Evolutionary conservation across 2,797 vertebrate species (phyloP), one percentile per base, ranked within the genome.

Genomic region (Sebastes goodei): DNA sequence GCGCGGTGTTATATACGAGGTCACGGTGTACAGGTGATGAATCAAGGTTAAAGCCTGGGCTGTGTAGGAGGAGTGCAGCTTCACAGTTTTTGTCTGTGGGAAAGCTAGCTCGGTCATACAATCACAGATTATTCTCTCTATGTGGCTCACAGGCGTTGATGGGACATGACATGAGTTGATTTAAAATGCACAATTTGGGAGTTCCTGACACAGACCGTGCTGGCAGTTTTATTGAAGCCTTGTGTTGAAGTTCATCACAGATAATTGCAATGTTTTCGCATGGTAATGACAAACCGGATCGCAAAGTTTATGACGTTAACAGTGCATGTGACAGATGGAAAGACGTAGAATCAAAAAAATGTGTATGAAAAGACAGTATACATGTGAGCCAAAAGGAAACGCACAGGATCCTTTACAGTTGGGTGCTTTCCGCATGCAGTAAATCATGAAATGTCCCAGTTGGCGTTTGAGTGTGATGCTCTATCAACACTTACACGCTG

Each of bases 21-120:
- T 81, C 76, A 68, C 63, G 66, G 76, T 84, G 53, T 74, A 42
- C 71, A 85, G 76, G 72, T 80, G 84, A 88, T 89, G 85, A 87
- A 84, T 89, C 63, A 57, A 66, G 78, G 81, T 74, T 74, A 61
- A 23, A 76, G 78, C 69, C 66, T 25, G 76, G 62, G 53, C 21
- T 4, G 72, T 38, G 85, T 80, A 77, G 84, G 83, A 88, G 79
- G 79, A 81, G 65, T 1, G 72, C 73, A 72, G 78, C 57, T 57
- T 78, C 72, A 49, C 30, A 71, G 76, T 67, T 69, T 64, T 27
- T 33, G 21, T 5, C 71, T 73, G 74, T 86, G 78, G 64, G 77
- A 87, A 89, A 55, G 74, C 65, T 59, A 55, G 32, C 55, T 35
- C 52, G 32, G 61, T 76, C 66, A 71, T 25, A 71, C 52, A 46